These are phyloP conservation scores for Helicoverpa zea DNA, from an alignment of 1,140 invertebrate species.

Conservation along the genomic window DNA sequence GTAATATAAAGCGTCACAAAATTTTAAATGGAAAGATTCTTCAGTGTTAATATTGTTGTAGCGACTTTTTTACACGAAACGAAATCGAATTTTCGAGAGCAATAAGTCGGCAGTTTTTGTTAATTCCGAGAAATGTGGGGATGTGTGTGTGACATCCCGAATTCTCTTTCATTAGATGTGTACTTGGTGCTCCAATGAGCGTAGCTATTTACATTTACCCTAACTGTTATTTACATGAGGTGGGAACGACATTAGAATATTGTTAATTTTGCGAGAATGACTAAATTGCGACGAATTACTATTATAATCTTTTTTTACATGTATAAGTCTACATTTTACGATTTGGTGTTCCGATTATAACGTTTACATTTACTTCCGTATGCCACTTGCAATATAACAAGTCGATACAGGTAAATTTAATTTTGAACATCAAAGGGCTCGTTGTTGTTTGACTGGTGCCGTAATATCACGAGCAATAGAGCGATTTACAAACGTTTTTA, in stretches of 20 bases:
- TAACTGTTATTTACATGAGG: constrained; percentile 31
- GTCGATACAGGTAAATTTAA: constrained; percentile 17
- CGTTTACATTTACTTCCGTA: neutral
- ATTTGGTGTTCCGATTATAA: neutral
- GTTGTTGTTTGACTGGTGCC: constrained; percentile 5
- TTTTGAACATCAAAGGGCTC: constrained; percentile 35
- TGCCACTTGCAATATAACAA: neutral
- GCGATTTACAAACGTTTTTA: constrained; percentile 40
- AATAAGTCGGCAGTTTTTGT: neutral
- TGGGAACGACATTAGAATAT: constrained; percentile 23
- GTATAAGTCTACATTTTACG: neutral
- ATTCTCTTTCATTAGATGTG: constrained; percentile 32
- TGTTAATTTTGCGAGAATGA: constrained; percentile 11
- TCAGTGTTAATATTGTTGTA: neutral
- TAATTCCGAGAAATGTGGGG: constrained; percentile 3
- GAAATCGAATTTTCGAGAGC: too few species aligned
- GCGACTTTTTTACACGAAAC: too few species aligned
- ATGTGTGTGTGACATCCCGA: constrained; percentile 11
- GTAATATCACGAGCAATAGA: constrained; percentile 11
- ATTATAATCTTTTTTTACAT: neutral
- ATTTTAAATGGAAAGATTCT: neutral
- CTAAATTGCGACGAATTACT: neutral
- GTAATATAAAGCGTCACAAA: neutral
- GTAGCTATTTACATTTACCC: constrained; percentile 23
- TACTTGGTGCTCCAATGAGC: constrained; percentile 5